phyloP scores from a whole-genome alignment of 2,797 vertebrate genomes.

The Lindbergichthys nudifrons region DNA sequence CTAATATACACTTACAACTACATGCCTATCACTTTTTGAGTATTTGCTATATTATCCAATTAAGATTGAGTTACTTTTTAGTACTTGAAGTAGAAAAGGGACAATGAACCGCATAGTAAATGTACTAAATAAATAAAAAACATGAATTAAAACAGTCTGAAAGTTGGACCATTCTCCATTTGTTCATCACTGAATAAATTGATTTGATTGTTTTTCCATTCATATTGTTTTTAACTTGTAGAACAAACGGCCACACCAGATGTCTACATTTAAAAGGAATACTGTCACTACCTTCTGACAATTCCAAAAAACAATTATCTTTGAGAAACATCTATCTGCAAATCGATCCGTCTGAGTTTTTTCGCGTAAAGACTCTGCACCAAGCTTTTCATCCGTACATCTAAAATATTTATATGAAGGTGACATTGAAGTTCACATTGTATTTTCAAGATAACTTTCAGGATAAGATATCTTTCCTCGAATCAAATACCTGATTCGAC shows the following conservation, averaged over 20 bases:
- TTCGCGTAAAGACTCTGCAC: no score
- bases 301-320: neutral
- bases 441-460: neutral
- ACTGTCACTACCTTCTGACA: neutral
- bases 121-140: neutral
- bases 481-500: neutral
- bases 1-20: neutral
- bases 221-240: neutral
- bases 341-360: no score
- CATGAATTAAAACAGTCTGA: neutral
- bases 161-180: neutral
- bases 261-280: neutral
- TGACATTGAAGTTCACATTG: constrained; percentile 12
- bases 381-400: neutral
- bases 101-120: neutral
- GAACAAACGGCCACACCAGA: neutral
- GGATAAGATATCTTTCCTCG: neutral
- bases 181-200: neutral
- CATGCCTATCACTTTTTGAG: neutral
- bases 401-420: constrained; percentile 7
- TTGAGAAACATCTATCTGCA: no score
- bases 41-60: neutral
- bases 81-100: neutral
- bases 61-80: neutral
- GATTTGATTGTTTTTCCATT: neutral